A percentile compares a stretch with the other conserved stretches of the same genome.
phyloP scores from a whole-genome alignment of 2,888 invertebrate genomes.

The Nemotelus pantherinus region DNA sequence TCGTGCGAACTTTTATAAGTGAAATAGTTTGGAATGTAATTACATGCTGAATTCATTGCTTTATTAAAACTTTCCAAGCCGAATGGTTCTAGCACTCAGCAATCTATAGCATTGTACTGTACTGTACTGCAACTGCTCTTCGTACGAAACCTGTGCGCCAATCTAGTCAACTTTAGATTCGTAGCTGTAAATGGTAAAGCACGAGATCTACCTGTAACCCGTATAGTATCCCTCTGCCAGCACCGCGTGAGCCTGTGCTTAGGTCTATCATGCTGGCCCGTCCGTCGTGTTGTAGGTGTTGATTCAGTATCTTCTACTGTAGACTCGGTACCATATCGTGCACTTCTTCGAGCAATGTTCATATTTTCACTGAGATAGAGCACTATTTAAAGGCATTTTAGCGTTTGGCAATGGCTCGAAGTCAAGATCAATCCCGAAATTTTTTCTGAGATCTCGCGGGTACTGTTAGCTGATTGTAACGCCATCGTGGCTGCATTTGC shows the following conservation, averaged over 20 bases:
- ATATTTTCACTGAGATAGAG: neutral
- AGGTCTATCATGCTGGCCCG: conserved; percentile 3
- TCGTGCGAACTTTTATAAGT: conserved; percentile 47
- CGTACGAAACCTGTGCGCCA: too few relatives aligned
- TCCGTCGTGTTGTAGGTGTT: conserved; percentile 36
- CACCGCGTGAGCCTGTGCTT: conserved; percentile 17
- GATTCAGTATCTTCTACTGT: conserved; percentile 25
- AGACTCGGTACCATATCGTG: neutral
- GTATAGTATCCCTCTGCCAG: neutral
- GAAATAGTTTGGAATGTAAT: conserved; percentile 49
- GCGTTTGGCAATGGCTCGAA: neutral
- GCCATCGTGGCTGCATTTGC: neutral
- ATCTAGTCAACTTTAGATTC: neutral
- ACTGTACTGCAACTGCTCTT: too few relatives aligned
- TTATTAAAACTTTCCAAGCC: conserved; percentile 46
- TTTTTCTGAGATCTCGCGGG: neutral
- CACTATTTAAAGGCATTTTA: neutral
- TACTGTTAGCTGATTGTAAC: conserved; percentile 15
- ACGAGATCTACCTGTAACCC: conserved; percentile 33
- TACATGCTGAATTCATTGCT: conserved; percentile 50
- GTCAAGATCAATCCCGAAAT: conserved; percentile 31
- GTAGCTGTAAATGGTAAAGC: conserved; percentile 23
- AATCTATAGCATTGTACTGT: too few relatives aligned
- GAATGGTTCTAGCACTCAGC: neutral
- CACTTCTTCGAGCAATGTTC: neutral